A percentile compares a stretch with the other conserved stretches of the same genome.
phyloP scores from a whole-genome alignment of 1,140 invertebrate genomes.

The Sarcophaga peregrina region DNA sequence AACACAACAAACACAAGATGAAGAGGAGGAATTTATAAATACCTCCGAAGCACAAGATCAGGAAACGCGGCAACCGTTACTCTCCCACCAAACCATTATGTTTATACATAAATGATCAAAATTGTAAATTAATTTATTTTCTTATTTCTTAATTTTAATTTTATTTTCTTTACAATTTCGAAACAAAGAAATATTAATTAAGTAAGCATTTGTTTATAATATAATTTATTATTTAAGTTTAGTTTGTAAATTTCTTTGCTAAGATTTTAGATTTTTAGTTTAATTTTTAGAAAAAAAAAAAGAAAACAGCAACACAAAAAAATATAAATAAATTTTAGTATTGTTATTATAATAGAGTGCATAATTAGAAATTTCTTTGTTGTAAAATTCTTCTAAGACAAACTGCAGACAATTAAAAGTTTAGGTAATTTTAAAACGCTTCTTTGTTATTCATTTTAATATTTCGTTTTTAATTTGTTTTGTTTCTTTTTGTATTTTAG shows the following conservation, averaged over 20 bases:
- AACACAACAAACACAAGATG: background rate
- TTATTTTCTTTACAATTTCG: no score
- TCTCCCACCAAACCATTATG: background rate
- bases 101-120: background rate
- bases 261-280: no score
- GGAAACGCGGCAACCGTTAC: no score
- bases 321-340: background rate
- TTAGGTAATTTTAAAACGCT: conserved; percentile 1
- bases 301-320: no score
- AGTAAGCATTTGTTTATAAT: no score
- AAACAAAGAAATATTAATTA: no score
- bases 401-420: conserved; percentile 8
- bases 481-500: conserved; percentile 45
- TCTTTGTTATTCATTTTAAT: background rate
- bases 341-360: background rate
- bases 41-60: background rate
- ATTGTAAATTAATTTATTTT: background rate
- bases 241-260: no score
- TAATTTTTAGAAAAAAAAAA: no score
- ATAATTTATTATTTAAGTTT: no score
- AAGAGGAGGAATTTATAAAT: background rate
- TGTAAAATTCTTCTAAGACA: background rate
- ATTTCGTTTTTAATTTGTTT: conserved; percentile 29
- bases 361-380: background rate
- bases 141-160: no score